A percentile compares a stretch with the other conserved stretches of the same genome.
Conservation (phyloP, 2,113 vertebrate species). For the Halcyon senegalensis region DNA sequence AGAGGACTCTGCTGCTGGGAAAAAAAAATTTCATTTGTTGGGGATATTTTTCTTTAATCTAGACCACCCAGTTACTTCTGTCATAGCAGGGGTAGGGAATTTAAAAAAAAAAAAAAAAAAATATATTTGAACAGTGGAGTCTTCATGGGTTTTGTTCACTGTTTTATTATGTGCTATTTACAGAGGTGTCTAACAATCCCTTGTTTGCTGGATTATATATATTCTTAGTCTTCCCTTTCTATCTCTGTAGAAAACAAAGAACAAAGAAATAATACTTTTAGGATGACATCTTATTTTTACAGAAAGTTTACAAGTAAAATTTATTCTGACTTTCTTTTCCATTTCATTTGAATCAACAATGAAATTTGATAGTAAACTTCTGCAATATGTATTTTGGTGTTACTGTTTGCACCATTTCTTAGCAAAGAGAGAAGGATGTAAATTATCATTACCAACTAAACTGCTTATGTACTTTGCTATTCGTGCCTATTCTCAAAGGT, state of each 20-base stretch:
- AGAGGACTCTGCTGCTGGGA: constrained; percentile 37
- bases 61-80: constrained; percentile 20
- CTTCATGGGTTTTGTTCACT: constrained; percentile 16
- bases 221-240: constrained; percentile 26
- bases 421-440: background rate
- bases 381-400: background rate
- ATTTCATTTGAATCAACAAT: background rate
- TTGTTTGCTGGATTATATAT: constrained; percentile 17
- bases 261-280: constrained; percentile 32
- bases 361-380: background rate
- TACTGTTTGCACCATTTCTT: background rate
- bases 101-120: background rate
- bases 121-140: background rate
- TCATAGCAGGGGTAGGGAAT: background rate
- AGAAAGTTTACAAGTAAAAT: constrained; percentile 2
- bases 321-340: constrained; percentile 16
- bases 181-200: background rate
- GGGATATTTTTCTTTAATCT: background rate
- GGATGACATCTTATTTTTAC: background rate
- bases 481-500: background rate
- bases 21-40: background rate
- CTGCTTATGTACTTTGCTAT: background rate
- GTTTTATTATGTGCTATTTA: background rate
- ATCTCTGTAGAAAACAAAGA: constrained; percentile 23
- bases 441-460: background rate